A percentile compares a stretch with the other conserved stretches of the same genome.
These are phyloP conservation scores for Pseudomyrmex pallidus DNA, from an alignment of 1,140 invertebrate species.

Conservation along the genomic window DNA sequence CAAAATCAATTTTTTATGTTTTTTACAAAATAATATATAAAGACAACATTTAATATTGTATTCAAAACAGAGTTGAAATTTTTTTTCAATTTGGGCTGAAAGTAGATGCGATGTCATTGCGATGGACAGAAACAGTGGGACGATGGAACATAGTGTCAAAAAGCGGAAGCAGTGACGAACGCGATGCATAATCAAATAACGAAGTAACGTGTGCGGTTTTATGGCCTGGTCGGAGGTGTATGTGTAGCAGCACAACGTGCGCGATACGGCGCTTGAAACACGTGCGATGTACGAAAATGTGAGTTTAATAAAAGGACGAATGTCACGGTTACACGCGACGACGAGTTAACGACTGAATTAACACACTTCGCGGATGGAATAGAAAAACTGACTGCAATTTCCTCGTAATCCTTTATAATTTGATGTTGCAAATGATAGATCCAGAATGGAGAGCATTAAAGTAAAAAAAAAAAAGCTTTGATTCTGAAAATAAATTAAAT, in stretches of 20 bases:
- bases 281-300: slow-evolving; percentile 54
- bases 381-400: slow-evolving; percentile 20
- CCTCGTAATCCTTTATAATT: slow-evolving; percentile 10
- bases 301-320: slow-evolving; percentile 58
- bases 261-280: slow-evolving; percentile 50
- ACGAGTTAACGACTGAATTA: slow-evolving; percentile 53
- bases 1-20: neutral
- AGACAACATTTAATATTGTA: too few relatives aligned
- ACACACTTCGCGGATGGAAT: slow-evolving; percentile 7
- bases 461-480: neutral
- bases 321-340: slow-evolving; percentile 50
- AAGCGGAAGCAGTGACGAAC: slow-evolving; percentile 43
- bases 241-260: slow-evolving; percentile 30
- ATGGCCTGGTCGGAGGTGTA: slow-evolving; percentile 37
- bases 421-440: slow-evolving; percentile 26
- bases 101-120: slow-evolving; percentile 21
- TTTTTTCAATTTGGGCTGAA: slow-evolving; percentile 4
- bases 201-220: slow-evolving; percentile 44
- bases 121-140: slow-evolving; percentile 17
- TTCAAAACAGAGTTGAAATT: neutral
- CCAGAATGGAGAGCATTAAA: neutral
- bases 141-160: slow-evolving; percentile 21
- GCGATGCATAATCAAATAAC: slow-evolving; percentile 55
- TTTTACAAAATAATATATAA: neutral
- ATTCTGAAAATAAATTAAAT: neutral